Conservation (phyloP, 2,113 vertebrate species). For the Illadopsis cleaveri region DNA sequence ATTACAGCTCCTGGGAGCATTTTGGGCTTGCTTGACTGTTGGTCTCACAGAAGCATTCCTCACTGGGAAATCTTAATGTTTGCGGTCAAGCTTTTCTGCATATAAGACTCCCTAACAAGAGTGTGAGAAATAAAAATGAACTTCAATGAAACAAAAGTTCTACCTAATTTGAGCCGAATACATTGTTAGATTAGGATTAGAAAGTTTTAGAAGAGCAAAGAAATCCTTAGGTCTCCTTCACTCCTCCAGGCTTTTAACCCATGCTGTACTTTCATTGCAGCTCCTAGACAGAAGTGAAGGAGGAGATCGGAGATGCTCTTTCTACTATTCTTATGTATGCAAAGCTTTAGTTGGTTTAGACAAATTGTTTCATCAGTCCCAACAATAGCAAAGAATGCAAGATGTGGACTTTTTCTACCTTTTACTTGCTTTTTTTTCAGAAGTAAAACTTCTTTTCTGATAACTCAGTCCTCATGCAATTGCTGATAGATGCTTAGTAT, state of each 20-base stretch:
- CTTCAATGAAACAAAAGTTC: not conserved
- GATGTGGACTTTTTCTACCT: not conserved
- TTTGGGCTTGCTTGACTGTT: not conserved
- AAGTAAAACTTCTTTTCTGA: not conserved
- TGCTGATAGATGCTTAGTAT: not conserved
- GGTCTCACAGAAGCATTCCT: not conserved
- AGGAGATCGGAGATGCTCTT: not conserved
- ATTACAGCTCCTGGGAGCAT: not conserved
- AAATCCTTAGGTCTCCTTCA: not conserved
- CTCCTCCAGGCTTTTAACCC: not conserved
- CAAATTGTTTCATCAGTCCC: not conserved
- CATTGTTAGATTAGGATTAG: not conserved
- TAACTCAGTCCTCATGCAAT: not conserved
- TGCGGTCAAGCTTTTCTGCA: not conserved
- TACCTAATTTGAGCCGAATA: not conserved
- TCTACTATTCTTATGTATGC: not conserved
- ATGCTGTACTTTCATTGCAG: not conserved
- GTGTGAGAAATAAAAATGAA: not conserved
- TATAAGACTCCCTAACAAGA: not conserved
- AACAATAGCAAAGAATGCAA: not conserved
- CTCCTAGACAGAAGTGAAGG: not conserved
- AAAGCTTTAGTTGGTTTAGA: not conserved
- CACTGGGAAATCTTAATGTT: not conserved
- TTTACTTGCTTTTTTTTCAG: not conserved
- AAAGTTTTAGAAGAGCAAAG: not conserved